Base-by-base conservation (phyloP, 2,113 vertebrate genomes). In the Syngnathus typhle region DNA sequence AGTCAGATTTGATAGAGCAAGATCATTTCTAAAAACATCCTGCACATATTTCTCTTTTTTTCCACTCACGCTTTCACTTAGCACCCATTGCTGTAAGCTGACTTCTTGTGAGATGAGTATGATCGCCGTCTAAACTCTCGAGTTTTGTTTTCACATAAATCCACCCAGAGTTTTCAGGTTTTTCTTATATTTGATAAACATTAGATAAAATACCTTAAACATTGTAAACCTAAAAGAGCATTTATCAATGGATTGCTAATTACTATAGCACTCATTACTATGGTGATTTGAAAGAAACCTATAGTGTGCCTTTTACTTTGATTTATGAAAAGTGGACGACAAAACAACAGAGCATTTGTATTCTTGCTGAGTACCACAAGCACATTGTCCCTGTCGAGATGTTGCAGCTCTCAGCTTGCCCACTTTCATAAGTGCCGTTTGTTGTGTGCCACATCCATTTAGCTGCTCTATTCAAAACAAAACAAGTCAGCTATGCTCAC, bases 401-500 rank as follows among this genome's bases (percentile, higher is more conserved):
- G 46, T 62, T 55, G 55, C 44, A 62, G 41, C 62, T 70, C 18
- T 71, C 9, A 74, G 69, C 64, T 69, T 77, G 18, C 37, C 6
- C 56, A 37, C 39, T 21, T 64, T 69, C 63, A 51, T 43, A 71
- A 77, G 60, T 12, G 27, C 55, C 41, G 64, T 64, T 64, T 60
- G 38, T 70, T 60, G 55, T 16, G n/a, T 43, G 16, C 58, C 23
- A 1, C 51, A 27, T 70, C 71, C 58, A 55, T 71, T 68, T 68
- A 51, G 23, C 41, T 69, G 69, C 59, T 65, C 1, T n/a, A 58
- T 58, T 62, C 65, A 61, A 60, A 72, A 65, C 52, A 70, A 68
- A 60, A 67, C 64, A 56, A 76, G 70, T 61, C 70, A 67, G 43
- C 62, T 54, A 49, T 59, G 74, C 75, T 78, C 70, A 60, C 69